Evolutionary conservation across 2,888 invertebrate species (phyloP), one percentile per base, ranked within the genome.

Genomic region (Ephialtes manifestator): DNA sequence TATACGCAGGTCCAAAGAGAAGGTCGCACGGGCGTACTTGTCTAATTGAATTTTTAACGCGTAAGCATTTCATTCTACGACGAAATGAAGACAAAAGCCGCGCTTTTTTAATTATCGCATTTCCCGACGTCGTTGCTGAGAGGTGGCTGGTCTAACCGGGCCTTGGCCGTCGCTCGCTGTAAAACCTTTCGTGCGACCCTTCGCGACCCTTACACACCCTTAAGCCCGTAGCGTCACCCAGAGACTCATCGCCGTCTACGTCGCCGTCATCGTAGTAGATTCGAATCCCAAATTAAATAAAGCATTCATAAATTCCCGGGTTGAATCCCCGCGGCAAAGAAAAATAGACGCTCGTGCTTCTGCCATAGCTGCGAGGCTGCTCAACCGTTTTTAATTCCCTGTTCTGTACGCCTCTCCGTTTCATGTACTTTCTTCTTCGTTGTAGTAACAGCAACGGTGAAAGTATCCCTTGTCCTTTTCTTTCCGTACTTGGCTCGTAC

Each of bases 211-310:
- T 70, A 18, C 68, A 24, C 46, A 18, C 20, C 10, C 39, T 20
- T 43, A 28, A 46, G 11, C 43, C 20, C 11, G 35, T 46, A 68
- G 39, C 46, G 65, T 63, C 48, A 60, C 71, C 74, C 48, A 60
- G 74, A 20, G 68, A 20, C 67, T 79, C 71, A 15, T 43, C 65
- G 58, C 5, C 43, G 51, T 63, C 13, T 24, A 46, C 70, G 67
- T 65, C 39, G 43, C 81, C 31, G 46, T 35, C 77, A 15, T 28
- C 55, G 67, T 46, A 39, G 80, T 79, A 67, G 76, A 86, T 85
- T 87, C 88, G 84, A 89, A 86, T 87, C 85, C 85, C 72, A 89
- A 92, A 90, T 92, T 90, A 90, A 91, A 90, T 90, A 89, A 90
- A 89, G 88, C 88, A 89, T 92, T 91, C 88, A 90, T 91, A 90